A percentile compares a stretch with the other conserved stretches of the same genome.
Conservation (phyloP, 2,113 vertebrate species). For the Daphoenositta chrysoptera region DNA sequence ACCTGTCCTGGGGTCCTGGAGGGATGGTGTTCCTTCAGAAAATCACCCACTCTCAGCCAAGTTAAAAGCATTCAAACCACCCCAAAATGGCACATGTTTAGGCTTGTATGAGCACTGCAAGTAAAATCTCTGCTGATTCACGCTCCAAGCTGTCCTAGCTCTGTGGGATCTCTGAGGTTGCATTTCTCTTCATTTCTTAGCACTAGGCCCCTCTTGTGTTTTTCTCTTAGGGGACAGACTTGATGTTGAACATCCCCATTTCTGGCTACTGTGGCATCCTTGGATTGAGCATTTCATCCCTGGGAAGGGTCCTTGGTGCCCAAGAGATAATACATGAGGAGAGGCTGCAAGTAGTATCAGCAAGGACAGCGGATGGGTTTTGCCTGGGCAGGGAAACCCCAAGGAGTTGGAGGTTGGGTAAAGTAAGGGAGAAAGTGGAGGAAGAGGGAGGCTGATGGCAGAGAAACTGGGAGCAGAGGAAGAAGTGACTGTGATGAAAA, state of each 20-base stretch:
- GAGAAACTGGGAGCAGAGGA: background rate
- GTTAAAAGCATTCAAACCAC: background rate
- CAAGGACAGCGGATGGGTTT: background rate
- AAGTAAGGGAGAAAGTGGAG: accelerated
- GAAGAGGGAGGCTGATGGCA: background rate
- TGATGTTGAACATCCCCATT: background rate
- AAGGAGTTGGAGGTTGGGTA: background rate
- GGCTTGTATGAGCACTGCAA: background rate
- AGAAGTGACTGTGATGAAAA: background rate
- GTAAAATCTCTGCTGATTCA: background rate
- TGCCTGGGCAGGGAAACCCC: background rate
- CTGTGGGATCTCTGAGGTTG: background rate
- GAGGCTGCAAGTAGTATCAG: background rate
- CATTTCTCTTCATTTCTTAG: background rate
- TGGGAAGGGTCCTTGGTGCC: background rate
- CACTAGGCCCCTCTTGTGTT: background rate
- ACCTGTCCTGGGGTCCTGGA: background rate
- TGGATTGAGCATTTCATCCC: background rate
- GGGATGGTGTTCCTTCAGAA: background rate
- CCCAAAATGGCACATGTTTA: background rate
- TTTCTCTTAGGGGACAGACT: background rate
- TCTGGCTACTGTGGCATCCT: background rate
- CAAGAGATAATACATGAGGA: background rate
- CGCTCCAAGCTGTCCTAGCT: background rate
- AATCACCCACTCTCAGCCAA: background rate